Base-by-base conservation (phyloP, 2,888 invertebrate species). In the Drosophila siamana region DNA sequence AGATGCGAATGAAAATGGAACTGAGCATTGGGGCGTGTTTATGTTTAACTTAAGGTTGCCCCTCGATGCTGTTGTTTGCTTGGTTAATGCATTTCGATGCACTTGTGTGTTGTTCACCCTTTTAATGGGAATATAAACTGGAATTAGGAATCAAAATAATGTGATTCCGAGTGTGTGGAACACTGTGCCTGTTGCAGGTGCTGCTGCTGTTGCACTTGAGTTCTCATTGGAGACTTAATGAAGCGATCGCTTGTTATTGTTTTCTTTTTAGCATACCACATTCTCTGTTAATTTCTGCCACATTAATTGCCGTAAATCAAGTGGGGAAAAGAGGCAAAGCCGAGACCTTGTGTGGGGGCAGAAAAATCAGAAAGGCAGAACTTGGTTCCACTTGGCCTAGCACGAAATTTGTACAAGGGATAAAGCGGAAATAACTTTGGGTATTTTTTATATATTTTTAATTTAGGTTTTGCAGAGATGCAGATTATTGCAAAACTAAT, bases 21-120 rank as follows among this genome's bases (percentile, higher is more conserved):
- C 63, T 38, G 71, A 81, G 79, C 76, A 67, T 56, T 76, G 83
- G 77, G 88, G 86, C 80, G 81, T 85, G 88, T 52, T 63, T 63
- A 64, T 80, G 68, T 64, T 81, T 79, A 85, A 75, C 71, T 82
- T 87, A 82, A 81, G 24, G 28, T 51, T 61, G 65, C 52, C 50
- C 52, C 52, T 40, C 22, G 28, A 38, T 46, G 59, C 33, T 63
- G 68, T 60, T 64, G 72, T 52, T 66, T 63, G 60, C 9, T 54
- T 51, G 48, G 70, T 57, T 57, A 47, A 57, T 47, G 56, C 75
- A 77, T 80, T 86, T 68, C 66, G 64, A 74, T 72, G 71, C 74
- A 64, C 67, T 69, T 74, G 62, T 74, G 69, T 54, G 47, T 67
- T 44, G 69, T 77, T 64, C 55, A 46, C 73, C 64, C 67, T 66